Base-by-base conservation (phyloP, 2,888 invertebrate species). In the Argynnis bischoffii region DNA sequence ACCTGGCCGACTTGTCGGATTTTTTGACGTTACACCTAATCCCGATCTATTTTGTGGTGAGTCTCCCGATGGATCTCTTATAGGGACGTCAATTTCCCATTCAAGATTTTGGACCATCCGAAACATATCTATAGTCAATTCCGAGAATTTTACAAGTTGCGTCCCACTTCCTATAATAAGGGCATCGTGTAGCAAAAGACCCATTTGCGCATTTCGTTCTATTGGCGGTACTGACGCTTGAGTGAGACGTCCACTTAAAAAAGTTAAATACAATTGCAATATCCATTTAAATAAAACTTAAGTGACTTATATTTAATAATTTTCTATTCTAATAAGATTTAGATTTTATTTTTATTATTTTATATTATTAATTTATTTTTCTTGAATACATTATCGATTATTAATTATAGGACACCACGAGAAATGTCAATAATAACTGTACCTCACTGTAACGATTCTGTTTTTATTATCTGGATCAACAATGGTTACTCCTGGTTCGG, bases 121-220 rank as follows among this genome's bases (percentile, higher is more conserved):
- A 89, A 97, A 99, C 99, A 99, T 99, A 91, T 99, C 99, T 94
- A 99, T 96, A 15, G 99, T 99, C 76, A 99, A 92, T 88, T 99
- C 99, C 76, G 98, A 98, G 91, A 98, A 99, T 89, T 98, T 98
- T 47, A 98, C 97, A 94, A 99, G 99, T 81, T 98, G 97, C 74
- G 96, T 95, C 79, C 97, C 96, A 86, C 98, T 98, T 69, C 99
- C 99, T 69, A 99, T 96, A 75, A 99, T 98, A 68, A 99, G 93
- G 74, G 98, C 98, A 92, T 99, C 99, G 93, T 98, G 98, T 57
- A 99, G 94, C 50, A 96, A 95, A 75, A 98, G 94, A 82, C 95
- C 96, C 96, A 98, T 96, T 78, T 96, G 96, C 72, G 96, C 95
- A 50, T 96, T 95, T 80, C 97, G 95, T 86, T 98, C 98, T 77